Evolutionary conservation across 2,888 invertebrate species (phyloP), one percentile per base, ranked within the genome.

Genomic region (Agrochola circellaris): DNA sequence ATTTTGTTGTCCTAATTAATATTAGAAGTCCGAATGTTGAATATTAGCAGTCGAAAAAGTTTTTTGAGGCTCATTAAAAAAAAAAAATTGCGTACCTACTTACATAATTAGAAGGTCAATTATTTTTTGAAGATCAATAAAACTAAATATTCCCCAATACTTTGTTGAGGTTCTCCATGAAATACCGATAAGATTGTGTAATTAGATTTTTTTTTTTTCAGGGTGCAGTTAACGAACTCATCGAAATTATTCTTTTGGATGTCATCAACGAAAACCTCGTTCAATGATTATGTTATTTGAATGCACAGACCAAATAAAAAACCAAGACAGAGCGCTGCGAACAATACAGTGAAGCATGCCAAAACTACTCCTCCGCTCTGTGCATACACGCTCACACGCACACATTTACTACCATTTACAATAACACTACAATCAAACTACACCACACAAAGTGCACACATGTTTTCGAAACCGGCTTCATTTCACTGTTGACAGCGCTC

Each of bases 191-290:
- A n/a, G 30, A 15, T 8, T 42, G 3, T 54, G 5, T 20, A 17
- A n/a, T 42, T 51, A 45, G 45, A 42, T 2, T 8, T 65, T 80
- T 30, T 42, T 9, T 56, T 56, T 85, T 83, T 42, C 81, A 88
- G 88, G 26, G 5, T 5, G 85, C 86, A 48, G 11, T 88, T 60
- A 69, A 86, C 56, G 66, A 72, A 60, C 79, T 89, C 0, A 45
- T 89, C 30, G 86, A 23, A 45, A 82, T 85, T 11, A 11, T 87
- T 26, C 17, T 87, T 0, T n/a, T 77, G 54, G 81, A 87, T 1
- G 0, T 83, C 8, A 30, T 87, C n/a, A 83, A 90, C 26, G 78
- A 83, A 1, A 64, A 65, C 15, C 0, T 77, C 7, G 15, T 11
- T 15, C 20, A 42, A 11, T 74, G 48, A 80, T 60, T 17, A 30